Base-by-base conservation (phyloP, 2,113 vertebrate species). In the Oceanodroma tethys region DNA sequence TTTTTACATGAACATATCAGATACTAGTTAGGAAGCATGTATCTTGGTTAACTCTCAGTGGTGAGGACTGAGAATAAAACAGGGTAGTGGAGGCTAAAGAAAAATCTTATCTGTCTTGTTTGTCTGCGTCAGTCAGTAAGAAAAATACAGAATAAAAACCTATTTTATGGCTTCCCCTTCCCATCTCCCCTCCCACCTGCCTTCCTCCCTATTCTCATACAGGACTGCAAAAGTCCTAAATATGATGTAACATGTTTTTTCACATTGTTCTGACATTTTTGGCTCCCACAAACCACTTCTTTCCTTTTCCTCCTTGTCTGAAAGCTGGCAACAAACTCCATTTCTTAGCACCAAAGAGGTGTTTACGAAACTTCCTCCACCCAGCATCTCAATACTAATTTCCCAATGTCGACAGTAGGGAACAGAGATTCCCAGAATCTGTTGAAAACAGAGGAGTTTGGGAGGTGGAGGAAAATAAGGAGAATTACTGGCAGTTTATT, bases 101-200 rank as follows among this genome's bases (percentile, higher is more conserved):
- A 79, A 90, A 94, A 50, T 43, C 23, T 88, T 86, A 63, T 79
- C 63, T 80, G 10, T 74, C 42, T 70, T 74, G 17, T n/a, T 73
- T 73, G 16, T 27, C 42, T 85, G 11, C 1, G 1, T 88, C 59
- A 81, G 22, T 66, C 50, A 73, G 29, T 80, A 59, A 58, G 38
- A 86, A 63, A 74, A 96, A 86, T 55, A 50, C 15, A 70, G 79
- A 80, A 73, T 90, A 60, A 91, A 74, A 7, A 3, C 15, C 25
- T 19, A 30, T 91, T 95, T 93, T 90, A 88, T 88, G 80, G 80
- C 47, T 96, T 97, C 68, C 65, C 13, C 17, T 95, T 94, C 43
- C 55, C 94, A 92, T 90, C 75, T 96, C 30, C 47, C 29, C 50
- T 95, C 60, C 86, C 40, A 74, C 60, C 73, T 90, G 40, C 56